Evolutionary conservation across 2,797 vertebrate genomes (phyloP).

Genomic region (Amazona finschi): DNA sequence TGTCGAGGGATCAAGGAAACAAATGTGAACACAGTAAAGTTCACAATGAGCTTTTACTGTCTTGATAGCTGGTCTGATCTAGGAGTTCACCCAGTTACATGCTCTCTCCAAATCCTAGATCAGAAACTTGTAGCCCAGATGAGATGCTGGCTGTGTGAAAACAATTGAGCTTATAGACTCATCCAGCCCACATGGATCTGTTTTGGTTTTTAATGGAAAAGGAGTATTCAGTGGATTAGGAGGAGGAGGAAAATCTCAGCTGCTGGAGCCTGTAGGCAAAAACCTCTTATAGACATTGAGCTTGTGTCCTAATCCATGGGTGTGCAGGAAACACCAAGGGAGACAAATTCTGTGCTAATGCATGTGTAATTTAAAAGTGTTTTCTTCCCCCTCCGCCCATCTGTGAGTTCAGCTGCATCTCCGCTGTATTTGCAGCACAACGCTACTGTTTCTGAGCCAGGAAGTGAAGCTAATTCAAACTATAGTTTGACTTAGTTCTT

Average conservation of each 20-base stretch:
- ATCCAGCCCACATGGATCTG: not conserved
- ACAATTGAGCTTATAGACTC: not conserved
- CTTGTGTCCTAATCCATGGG: constrained; percentile 53
- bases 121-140: constrained; percentile 37
- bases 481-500: constrained; percentile 46
- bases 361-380: constrained; percentile 35
- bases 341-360: constrained; percentile 42
- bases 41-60: not conserved
- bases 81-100: not conserved
- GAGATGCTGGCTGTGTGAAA: not conserved
- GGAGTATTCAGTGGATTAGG: constrained; percentile 34
- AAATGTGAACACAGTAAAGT: not conserved
- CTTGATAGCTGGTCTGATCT: not conserved
- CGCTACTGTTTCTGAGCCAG: constrained; percentile 64
- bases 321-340: constrained; percentile 51
- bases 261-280: constrained; percentile 43
- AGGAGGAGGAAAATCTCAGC: not conserved
- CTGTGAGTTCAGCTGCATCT: constrained; percentile 60
- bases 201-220: constrained; percentile 62
- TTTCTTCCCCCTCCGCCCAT: constrained; percentile 60
- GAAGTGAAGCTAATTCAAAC: constrained; percentile 51
- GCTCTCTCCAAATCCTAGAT: constrained; percentile 8
- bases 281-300: not conserved
- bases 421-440: constrained; percentile 45
- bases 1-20: not conserved